A percentile compares a stretch with the other conserved stretches of the same genome.
phyloP scores from a whole-genome alignment of 2,888 invertebrate species.

The Abscondita cerata region DNA sequence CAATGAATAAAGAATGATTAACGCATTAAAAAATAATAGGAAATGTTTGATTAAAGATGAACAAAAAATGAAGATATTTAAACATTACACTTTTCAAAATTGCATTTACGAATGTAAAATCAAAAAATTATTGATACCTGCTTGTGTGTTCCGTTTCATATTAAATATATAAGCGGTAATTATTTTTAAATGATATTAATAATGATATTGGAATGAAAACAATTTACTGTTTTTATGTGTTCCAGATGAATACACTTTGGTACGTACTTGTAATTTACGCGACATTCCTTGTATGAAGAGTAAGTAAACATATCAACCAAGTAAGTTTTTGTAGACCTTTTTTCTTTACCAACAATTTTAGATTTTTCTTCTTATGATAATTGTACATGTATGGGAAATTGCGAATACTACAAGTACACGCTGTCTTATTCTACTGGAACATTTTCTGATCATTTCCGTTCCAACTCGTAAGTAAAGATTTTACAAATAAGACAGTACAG shows the following conservation, averaged over 20 bases:
- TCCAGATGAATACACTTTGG: constrained; percentile 10
- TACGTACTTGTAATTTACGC: constrained; percentile 17
- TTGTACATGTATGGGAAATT: constrained; percentile 65
- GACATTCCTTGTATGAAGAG: background rate
- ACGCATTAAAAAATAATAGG: no score
- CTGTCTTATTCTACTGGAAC: constrained; percentile 65
- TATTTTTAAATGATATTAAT: no score
- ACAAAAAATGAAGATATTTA: constrained; percentile 35
- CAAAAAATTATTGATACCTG: constrained; percentile 60
- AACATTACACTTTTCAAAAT: constrained; percentile 68
- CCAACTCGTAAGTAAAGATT: no score
- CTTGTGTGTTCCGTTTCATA: constrained; percentile 66
- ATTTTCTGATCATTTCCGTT: no score
- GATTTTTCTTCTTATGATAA: constrained; percentile 44
- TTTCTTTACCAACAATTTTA: no score
- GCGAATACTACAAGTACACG: constrained; percentile 67
- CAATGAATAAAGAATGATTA: no score
- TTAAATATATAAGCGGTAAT: no score
- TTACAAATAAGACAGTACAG: no score
- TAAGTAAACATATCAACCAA: no score
- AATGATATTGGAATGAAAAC: no score
- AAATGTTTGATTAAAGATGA: constrained; percentile 63
- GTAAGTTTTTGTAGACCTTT: no score
- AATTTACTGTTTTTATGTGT: no score
- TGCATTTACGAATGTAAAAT: constrained; percentile 68